These are phyloP conservation scores for Nothobranchius furzeri DNA, from an alignment of 2,113 vertebrate genomes.

Conservation along the genomic window DNA sequence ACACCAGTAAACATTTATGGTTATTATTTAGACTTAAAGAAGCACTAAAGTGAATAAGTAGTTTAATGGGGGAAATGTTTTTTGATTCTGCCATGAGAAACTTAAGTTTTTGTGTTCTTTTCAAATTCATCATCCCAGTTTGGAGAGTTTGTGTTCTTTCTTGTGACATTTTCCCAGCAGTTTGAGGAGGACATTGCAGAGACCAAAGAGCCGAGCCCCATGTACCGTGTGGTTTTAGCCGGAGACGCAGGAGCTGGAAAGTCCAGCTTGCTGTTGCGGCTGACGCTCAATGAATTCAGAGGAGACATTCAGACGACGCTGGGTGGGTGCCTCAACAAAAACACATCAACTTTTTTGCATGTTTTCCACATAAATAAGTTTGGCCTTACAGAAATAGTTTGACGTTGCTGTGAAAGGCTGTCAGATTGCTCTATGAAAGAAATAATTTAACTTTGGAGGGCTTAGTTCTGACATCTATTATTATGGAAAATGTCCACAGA, in stretches of 20 bases:
- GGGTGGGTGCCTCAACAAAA: conserved; percentile 48
- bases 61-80: too few species aligned
- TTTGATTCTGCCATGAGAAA: too few species aligned
- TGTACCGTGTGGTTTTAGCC: conserved; percentile 75
- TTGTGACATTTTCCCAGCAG: conserved; percentile 21
- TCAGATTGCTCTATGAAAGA: too few species aligned
- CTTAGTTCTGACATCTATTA: too few species aligned
- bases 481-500: background rate
- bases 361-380: background rate
- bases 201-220: conserved; percentile 18
- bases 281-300: conserved; percentile 77
- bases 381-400: background rate
- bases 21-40: background rate
- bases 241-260: conserved; percentile 78
- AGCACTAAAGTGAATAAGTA: background rate
- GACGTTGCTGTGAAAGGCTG: background rate
- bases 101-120: too few species aligned
- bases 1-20: too few species aligned
- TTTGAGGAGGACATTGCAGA: conserved; percentile 29
- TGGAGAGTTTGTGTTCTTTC: background rate
- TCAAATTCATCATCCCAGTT: too few species aligned
- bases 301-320: conserved; percentile 76
- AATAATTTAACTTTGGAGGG: too few species aligned
- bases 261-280: conserved; percentile 80
- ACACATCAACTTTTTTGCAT: background rate